phyloP scores from a whole-genome alignment of 2,113 vertebrate species.

The Trematocara macrostoma region DNA sequence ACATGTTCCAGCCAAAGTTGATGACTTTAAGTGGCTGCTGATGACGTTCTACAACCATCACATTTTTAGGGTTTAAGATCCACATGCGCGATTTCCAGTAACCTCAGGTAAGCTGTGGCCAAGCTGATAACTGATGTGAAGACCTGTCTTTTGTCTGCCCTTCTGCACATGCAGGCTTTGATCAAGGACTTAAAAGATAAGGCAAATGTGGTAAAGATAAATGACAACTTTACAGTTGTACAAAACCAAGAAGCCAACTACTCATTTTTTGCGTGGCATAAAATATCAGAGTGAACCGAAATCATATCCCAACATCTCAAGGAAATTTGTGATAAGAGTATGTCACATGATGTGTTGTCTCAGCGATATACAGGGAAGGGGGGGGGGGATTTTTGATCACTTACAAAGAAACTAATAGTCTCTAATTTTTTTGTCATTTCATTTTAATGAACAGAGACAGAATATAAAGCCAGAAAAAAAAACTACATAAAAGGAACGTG shows the following conservation, averaged over 20 bases:
- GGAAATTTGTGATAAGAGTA: background rate
- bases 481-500: accelerated
- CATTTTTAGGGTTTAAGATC: background rate
- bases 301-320: accelerated
- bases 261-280: background rate
- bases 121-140: background rate
- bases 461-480: background rate
- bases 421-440: background rate
- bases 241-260: background rate
- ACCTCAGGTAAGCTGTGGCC: background rate
- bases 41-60: background rate
- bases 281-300: background rate
- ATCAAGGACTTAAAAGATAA: background rate
- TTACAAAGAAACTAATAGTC: background rate
- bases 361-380: accelerated
- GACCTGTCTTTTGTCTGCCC: background rate
- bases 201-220: background rate
- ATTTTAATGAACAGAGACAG: background rate
- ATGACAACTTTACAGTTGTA: background rate
- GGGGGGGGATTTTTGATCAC: background rate
- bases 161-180: background rate
- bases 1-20: background rate
- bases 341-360: background rate
- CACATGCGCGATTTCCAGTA: background rate
- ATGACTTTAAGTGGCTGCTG: background rate